Evolutionary conservation across 1,140 invertebrate genomes (phyloP).

Genomic region (Philopotamus ludificatus): DNA sequence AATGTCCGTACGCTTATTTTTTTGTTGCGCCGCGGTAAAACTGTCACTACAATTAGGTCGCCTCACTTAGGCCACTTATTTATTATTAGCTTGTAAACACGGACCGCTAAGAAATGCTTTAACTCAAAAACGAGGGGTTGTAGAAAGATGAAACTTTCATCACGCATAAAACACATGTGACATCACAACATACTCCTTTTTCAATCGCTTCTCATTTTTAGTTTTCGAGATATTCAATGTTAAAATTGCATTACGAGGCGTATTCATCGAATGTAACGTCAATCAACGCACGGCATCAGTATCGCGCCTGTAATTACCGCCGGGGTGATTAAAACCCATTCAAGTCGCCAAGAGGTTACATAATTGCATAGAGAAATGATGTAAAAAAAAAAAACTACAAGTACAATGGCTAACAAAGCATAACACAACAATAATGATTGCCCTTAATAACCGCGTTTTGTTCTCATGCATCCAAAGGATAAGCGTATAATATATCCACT

Average conservation of each 20-base stretch:
- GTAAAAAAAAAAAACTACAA: background rate
- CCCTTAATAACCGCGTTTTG: conserved; percentile 27
- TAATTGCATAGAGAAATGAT: conserved; percentile 1
- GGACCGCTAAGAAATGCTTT: too few relatives aligned
- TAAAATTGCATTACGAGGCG: too few relatives aligned
- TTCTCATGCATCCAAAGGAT: conserved; percentile 22
- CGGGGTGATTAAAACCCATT: conserved; percentile 2
- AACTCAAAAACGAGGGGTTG: too few relatives aligned
- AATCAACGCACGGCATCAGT: background rate
- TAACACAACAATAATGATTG: conserved; percentile 20
- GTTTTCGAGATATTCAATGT: too few relatives aligned
- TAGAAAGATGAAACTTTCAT: too few relatives aligned
- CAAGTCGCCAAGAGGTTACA: conserved; percentile 1
- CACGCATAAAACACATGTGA: too few relatives aligned
- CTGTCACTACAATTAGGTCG: conserved; percentile 31
- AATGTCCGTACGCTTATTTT: conserved; percentile 32
- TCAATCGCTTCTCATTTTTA: too few relatives aligned
- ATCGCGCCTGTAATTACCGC: background rate
- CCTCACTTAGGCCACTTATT: conserved; percentile 14
- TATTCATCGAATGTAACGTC: too few relatives aligned
- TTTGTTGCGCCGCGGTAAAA: conserved; percentile 27
- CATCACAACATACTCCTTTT: too few relatives aligned
- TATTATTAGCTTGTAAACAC: too few relatives aligned
- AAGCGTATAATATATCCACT: background rate
- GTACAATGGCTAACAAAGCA: conserved; percentile 11